phyloP scores from a whole-genome alignment of 2,888 invertebrate genomes.

The Allolobophora icterica region DNA sequence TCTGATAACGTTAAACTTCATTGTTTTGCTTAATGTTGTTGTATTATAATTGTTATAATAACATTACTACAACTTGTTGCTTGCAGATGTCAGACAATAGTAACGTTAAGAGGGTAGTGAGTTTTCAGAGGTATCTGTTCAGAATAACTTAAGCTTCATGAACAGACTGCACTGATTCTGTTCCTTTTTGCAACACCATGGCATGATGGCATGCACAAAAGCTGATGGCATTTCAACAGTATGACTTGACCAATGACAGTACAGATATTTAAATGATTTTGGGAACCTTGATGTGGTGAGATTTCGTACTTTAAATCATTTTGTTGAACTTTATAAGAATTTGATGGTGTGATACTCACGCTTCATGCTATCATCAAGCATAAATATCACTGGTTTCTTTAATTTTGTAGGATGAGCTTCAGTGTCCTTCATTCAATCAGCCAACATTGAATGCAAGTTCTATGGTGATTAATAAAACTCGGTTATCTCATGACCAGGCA shows the following conservation, averaged over 20 bases:
- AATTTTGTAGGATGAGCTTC: constrained; percentile 23
- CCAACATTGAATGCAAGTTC: background rate
- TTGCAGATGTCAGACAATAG: too few species aligned
- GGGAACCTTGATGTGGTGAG: background rate
- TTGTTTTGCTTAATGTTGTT: background rate
- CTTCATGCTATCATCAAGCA: background rate
- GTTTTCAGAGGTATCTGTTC: too few species aligned
- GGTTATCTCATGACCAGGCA: background rate
- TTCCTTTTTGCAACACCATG: too few species aligned
- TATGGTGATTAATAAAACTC: background rate
- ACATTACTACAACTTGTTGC: too few species aligned
- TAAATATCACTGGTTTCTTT: background rate
- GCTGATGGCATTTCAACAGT: too few species aligned
- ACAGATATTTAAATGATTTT: background rate
- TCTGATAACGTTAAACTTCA: background rate
- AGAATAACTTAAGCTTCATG: too few species aligned
- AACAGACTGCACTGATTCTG: too few species aligned
- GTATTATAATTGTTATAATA: too few species aligned
- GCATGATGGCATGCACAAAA: background rate
- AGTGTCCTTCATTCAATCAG: constrained; percentile 12
- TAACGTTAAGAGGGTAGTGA: too few species aligned
- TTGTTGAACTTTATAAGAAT: too few species aligned
- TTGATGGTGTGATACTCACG: too few species aligned
- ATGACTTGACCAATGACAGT: background rate
- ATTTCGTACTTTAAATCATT: background rate